A percentile compares a stretch with the other conserved stretches of the same genome.
Evolutionary conservation across 2,113 vertebrate species (phyloP).

Genomic region (Sula dactylatra): DNA sequence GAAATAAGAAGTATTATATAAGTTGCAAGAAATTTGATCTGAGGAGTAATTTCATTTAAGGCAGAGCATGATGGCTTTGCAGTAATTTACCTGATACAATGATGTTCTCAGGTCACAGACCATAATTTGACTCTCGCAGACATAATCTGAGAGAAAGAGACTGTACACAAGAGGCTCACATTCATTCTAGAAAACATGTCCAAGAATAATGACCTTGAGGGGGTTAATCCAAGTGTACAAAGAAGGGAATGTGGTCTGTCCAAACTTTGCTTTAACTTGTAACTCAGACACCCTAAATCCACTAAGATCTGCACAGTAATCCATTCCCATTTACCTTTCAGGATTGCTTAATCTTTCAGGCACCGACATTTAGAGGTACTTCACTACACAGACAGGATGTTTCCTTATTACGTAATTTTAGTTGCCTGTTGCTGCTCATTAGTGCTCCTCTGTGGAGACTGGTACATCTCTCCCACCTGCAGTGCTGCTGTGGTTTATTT

Average conservation of each 20-base stretch:
- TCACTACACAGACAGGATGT: background rate
- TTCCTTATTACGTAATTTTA: background rate
- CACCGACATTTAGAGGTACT: background rate
- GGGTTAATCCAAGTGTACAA: background rate
- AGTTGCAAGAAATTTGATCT: background rate
- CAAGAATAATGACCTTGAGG: background rate
- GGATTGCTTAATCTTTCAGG: background rate
- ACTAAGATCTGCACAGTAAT: background rate
- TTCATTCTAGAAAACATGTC: background rate
- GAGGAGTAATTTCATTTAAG: background rate
- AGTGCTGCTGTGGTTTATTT: background rate
- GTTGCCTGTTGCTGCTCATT: background rate
- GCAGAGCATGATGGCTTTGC: background rate
- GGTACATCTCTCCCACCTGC: background rate
- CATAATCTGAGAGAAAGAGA: background rate
- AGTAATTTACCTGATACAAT: background rate
- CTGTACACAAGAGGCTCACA: background rate
- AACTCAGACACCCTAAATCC: background rate
- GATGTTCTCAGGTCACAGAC: background rate
- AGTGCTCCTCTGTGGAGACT: background rate
- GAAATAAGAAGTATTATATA: constrained; percentile 33
- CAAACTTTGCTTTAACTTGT: background rate
- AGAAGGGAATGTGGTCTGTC: background rate
- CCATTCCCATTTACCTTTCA: background rate
- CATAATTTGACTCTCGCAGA: background rate